A percentile compares a stretch with the other conserved stretches of the same genome.
phyloP scores from a whole-genome alignment of 2,113 vertebrate genomes.

The Rhineura floridana region DNA sequence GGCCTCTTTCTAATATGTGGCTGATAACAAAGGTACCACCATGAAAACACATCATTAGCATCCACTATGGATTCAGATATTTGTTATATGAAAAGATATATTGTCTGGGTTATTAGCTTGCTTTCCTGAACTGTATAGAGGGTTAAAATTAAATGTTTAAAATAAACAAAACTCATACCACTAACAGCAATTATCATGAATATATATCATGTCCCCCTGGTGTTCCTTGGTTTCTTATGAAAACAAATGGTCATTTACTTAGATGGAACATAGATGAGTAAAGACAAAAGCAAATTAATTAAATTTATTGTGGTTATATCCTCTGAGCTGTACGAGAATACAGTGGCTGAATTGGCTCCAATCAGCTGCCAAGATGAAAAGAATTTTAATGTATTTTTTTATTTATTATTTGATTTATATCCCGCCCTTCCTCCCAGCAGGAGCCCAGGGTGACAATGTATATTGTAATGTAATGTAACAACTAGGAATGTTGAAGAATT shows the following conservation, averaged over 20 bases:
- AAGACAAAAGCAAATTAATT: background rate
- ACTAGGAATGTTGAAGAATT: too few relatives aligned
- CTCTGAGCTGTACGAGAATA: background rate
- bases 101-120: background rate
- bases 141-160: background rate
- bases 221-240: background rate
- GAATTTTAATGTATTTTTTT: too few relatives aligned
- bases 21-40: constrained; percentile 61
- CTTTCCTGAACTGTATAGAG: too few relatives aligned
- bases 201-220: background rate
- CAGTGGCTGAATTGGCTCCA: background rate
- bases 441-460: too few relatives aligned
- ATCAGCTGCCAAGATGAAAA: background rate
- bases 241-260: background rate
- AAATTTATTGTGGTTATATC: background rate
- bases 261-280: background rate
- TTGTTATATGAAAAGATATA: background rate
- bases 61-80: background rate
- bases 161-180: background rate
- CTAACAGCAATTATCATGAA: background rate
- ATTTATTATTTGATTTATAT: too few relatives aligned
- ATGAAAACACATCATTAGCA: background rate
- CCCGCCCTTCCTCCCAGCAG: too few relatives aligned
- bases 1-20: constrained; percentile 56
- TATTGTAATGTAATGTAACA: too few relatives aligned